Conservation (phyloP, 2,888 invertebrate genomes). For the Allygus modestus region DNA sequence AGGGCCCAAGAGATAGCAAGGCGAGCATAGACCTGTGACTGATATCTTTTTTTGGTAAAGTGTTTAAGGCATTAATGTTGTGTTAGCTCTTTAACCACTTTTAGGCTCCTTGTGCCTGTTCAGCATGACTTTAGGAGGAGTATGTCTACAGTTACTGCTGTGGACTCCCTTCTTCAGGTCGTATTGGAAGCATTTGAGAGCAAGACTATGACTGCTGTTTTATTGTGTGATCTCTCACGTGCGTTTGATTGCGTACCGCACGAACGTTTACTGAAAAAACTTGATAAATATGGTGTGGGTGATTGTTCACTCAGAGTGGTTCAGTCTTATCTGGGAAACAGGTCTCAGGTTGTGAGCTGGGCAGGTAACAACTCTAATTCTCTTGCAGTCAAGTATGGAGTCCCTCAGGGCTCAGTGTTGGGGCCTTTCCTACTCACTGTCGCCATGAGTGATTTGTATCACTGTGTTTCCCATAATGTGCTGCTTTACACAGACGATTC, state of each 20-base stretch:
- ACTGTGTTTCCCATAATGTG: neutral
- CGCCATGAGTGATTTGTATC: constrained; percentile 22
- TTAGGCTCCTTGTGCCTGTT: too few relatives aligned
- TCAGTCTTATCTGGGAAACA: neutral
- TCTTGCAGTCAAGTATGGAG: neutral
- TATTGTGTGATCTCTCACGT: constrained; percentile 10
- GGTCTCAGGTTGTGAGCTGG: neutral
- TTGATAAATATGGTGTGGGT: neutral
- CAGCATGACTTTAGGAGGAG: constrained; percentile 1
- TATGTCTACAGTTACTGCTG: constrained; percentile 13
- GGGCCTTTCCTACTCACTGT: constrained; percentile 4
- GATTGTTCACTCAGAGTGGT: neutral
- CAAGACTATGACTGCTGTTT: neutral
- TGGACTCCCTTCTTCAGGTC: neutral
- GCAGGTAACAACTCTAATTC: neutral
- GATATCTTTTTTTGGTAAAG: neutral
- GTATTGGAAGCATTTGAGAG: neutral
- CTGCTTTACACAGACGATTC: constrained; percentile 18
- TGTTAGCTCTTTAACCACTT: constrained; percentile 3
- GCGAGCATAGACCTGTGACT: neutral
- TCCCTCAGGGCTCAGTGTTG: constrained; percentile 20
- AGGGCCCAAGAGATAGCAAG: neutral
- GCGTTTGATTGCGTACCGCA: constrained; percentile 32
- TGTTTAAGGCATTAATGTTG: constrained; percentile 14
- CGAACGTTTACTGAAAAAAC: neutral